Evolutionary conservation across 2,888 invertebrate species (phyloP).

Genomic region (Andrena chrysosceles): DNA sequence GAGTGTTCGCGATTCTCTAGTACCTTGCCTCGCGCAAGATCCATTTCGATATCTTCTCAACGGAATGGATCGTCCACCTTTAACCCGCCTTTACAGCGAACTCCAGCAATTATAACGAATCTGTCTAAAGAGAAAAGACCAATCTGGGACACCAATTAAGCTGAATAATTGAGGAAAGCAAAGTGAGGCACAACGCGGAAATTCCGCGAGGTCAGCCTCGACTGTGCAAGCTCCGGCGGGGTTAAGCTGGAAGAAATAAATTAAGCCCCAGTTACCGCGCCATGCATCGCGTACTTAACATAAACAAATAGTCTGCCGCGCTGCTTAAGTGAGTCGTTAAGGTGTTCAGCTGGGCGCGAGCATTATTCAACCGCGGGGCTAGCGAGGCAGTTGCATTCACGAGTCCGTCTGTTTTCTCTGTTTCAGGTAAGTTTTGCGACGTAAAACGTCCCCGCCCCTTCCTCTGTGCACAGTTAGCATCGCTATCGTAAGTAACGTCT

Average conservation of each 20-base stretch:
- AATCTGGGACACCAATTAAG: too few species aligned
- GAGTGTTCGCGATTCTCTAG: conserved; percentile 31
- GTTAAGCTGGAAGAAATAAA: conserved; percentile 49
- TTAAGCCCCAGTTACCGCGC: conserved; percentile 33
- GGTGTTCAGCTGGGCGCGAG: conserved; percentile 47
- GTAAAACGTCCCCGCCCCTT: background rate
- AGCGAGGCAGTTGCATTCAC: conserved; percentile 33
- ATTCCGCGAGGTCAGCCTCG: background rate
- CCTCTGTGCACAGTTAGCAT: conserved; percentile 42
- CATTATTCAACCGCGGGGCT: conserved; percentile 39
- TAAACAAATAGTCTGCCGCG: conserved; percentile 50
- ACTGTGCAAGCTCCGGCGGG: background rate
- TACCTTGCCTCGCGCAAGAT: background rate
- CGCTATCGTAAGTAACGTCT: conserved; percentile 67
- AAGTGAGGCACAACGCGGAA: too few species aligned
- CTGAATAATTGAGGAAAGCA: background rate
- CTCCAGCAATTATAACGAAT: too few species aligned
- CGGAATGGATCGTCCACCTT: too few species aligned
- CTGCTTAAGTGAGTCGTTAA: conserved; percentile 56
- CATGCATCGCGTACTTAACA: conserved; percentile 50
- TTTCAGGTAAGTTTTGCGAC: conserved; percentile 61
- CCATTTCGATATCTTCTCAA: background rate
- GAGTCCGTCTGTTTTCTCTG: conserved; percentile 60
- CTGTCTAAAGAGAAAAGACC: too few species aligned
- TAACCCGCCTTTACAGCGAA: too few species aligned